phyloP scores from a whole-genome alignment of 2,888 invertebrate genomes.

The Ditylenchus weischeri region DNA sequence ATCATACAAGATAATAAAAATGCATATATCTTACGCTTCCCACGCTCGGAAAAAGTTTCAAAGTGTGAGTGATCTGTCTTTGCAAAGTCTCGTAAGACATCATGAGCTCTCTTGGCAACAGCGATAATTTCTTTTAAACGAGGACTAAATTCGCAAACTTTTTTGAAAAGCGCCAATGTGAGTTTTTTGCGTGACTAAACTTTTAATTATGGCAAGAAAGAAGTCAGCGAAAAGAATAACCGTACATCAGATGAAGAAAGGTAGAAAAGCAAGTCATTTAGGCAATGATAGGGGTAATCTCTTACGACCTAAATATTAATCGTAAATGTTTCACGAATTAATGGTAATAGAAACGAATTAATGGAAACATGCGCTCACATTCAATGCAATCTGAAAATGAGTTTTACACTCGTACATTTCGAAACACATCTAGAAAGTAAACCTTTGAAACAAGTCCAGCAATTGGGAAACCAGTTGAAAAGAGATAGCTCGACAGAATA shows the following conservation, averaged over 20 bases:
- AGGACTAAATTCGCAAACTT: background rate
- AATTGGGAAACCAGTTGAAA: background rate
- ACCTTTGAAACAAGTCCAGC: conserved; percentile 2
- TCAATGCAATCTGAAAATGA: conserved; percentile 1
- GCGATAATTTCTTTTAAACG: background rate
- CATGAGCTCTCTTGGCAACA: conserved; percentile 4
- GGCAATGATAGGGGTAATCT: conserved; percentile 8
- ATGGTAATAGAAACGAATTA: too few species aligned
- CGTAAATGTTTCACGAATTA: too few species aligned
- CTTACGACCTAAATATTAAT: background rate
- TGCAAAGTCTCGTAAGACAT: conserved; percentile 7
- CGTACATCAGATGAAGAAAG: background rate
- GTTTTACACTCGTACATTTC: background rate
- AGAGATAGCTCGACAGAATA: conserved; percentile 9
- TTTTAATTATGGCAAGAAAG: too few species aligned
- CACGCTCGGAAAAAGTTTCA: background rate
- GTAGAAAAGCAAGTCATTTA: conserved; percentile 8
- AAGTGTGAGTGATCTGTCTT: background rate
- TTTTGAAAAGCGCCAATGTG: background rate
- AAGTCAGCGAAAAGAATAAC: too few species aligned
- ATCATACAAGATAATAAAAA: background rate
- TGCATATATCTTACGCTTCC: conserved; percentile 2
- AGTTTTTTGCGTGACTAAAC: too few species aligned
- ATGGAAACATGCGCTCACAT: too few species aligned
- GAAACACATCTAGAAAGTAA: background rate